Percentiles rank a stretch among this genome's conserved stretches.
These are phyloP conservation scores for Plectropomus leopardus DNA, from an alignment of 2,113 vertebrate species.

Conservation along the genomic window DNA sequence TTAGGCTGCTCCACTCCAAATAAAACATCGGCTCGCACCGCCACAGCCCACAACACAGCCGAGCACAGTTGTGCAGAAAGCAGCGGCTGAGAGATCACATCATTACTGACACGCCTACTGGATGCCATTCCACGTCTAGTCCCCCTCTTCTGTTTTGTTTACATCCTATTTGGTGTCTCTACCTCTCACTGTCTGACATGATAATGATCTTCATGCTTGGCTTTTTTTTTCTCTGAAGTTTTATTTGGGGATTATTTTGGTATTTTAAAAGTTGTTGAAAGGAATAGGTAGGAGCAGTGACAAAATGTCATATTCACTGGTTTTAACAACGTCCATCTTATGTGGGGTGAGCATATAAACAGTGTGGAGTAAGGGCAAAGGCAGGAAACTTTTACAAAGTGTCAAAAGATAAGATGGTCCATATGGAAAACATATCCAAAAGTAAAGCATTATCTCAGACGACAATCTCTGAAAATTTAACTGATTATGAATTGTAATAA, in stretches of 20 bases:
- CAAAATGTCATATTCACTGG: conserved; percentile 20
- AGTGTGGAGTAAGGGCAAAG: background rate
- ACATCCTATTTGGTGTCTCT: conserved; percentile 72
- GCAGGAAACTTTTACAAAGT: conserved; percentile 26
- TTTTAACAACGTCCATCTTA: conserved; percentile 46
- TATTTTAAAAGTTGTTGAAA: conserved; percentile 57
- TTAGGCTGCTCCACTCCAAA: conserved; percentile 82
- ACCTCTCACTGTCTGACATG: conserved; percentile 61
- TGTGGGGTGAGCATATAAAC: background rate
- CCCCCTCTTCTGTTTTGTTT: conserved; percentile 76
- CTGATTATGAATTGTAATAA: background rate
- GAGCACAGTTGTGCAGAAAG: conserved; percentile 65
- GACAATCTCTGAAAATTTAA: background rate
- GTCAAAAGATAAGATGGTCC: conserved; percentile 6
- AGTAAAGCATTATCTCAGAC: background rate
- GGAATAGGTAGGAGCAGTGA: conserved; percentile 30
- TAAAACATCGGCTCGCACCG: conserved; percentile 75
- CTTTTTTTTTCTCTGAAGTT: conserved; percentile 44
- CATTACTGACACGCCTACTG: conserved; percentile 80
- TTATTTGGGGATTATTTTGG: conserved; percentile 61
- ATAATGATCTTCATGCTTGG: conserved; percentile 71
- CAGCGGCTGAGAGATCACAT: conserved; percentile 76
- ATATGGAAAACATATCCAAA: background rate
- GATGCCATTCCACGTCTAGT: conserved; percentile 71
- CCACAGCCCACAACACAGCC: conserved; percentile 68